Base-by-base conservation (phyloP, 2,113 vertebrate genomes). In the Dryoscopus gambensis region DNA sequence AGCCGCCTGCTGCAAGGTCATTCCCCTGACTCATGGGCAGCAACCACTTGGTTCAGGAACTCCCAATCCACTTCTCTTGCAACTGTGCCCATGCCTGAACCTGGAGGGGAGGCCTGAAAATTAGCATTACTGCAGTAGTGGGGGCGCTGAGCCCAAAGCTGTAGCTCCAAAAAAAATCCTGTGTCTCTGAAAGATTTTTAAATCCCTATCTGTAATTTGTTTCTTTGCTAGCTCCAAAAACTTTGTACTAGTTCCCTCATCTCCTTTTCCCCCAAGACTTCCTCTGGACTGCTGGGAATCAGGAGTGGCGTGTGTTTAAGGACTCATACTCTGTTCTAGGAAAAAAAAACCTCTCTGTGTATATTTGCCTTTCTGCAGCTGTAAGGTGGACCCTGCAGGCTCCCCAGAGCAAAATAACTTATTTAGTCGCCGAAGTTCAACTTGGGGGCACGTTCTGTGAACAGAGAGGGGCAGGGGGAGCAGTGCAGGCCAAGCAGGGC, bases 1-100 rank as follows among this genome's bases (percentile, higher is more conserved):
- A 74, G 68, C 78, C 9, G 93, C 84, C 80, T 44, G 69, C 93
- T 96, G 78, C 92, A 96, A 93, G 96, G 97, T 96, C 96, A 94
- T 91, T 97, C 83, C 92, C 95, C 84, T 86, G 95, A 93, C 92
- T 95, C 94, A 76, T 7, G 70, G 62, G 57, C 90, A 74, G 82
- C 23, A 7, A 83, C 95, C 84, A 87, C 59, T 91, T 42, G 91
- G 89, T 87, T 94, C 92, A 74, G 85, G 46, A 95, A 77, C 73
- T 81, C 92, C 87, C 35, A 50, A 6, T 20, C 90, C 30, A 47
- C 47, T 50, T 30, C 80, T 84, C 83, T 37, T 84, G 55, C 33
- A 44, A 30, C n/a, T 67, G 42, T 74, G 47, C 65, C 67, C 62
- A 27, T 17, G 44, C 47, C 88, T 55, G 65, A 84, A 67, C 60